Evolutionary conservation across 2,888 invertebrate genomes (phyloP), one percentile per base, ranked within the genome.

Genomic region (Tachystola acroxantha): DNA sequence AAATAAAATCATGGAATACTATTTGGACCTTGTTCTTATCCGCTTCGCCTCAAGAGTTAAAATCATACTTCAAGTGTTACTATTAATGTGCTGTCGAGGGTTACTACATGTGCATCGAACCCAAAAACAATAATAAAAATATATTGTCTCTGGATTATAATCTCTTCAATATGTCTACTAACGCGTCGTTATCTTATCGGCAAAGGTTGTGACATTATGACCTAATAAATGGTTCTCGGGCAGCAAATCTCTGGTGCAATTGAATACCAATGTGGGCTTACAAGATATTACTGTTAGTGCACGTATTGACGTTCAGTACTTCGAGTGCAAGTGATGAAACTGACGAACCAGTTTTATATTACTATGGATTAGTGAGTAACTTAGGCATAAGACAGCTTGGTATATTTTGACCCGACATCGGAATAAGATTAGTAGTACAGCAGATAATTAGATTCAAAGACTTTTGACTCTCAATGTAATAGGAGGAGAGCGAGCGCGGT

Each of bases 401-500:
- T 9, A 20, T 20, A 19, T 19, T 19, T 20, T 20, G 2, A 20
- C n/a, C n/a, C n/a, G n/a, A n/a, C n/a, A n/a, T n/a, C n/a, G n/a
- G n/a, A n/a, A n/a, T n/a, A n/a, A n/a, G n/a, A n/a, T n/a, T n/a
- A n/a, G n/a, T n/a, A n/a, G n/a, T n/a, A n/a, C n/a, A n/a, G n/a
- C n/a, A n/a, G n/a, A n/a, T n/a, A n/a, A n/a, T n/a, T n/a, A n/a
- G n/a, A n/a, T n/a, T n/a, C n/a, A n/a, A n/a, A n/a, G n/a, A n/a
- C n/a, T 16, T 16, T 14, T 10, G 16, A 14, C 10, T 27, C 12
- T 19, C 10, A 10, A 29, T 16, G 16, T 16, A 12, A 13, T 48
- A 91, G 91, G 86, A 89, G 45, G 81, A 87, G 46, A 90, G 91
- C 52, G 91, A 91, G 66, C 82, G 89, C 45, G 88, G 90, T 40